Conservation (phyloP, 2,797 vertebrate genomes). For the Furcifer pardalis region DNA sequence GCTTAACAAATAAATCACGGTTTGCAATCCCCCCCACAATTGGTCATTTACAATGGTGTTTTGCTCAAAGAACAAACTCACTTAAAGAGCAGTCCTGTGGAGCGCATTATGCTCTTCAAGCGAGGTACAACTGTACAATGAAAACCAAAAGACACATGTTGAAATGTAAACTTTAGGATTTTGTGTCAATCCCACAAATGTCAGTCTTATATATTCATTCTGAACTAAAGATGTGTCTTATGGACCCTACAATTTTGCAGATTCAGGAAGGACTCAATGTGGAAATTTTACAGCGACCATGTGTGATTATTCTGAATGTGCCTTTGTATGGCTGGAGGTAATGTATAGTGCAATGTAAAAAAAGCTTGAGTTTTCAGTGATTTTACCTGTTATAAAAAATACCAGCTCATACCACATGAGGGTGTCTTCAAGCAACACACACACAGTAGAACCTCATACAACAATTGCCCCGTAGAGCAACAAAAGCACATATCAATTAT, state of each 20-base stretch:
- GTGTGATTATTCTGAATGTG: background rate
- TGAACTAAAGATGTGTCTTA: background rate
- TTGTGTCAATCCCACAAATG: background rate
- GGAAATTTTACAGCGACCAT: background rate
- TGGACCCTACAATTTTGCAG: background rate
- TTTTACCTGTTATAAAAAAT: background rate
- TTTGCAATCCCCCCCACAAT: too few relatives aligned
- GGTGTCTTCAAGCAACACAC: conserved; percentile 8
- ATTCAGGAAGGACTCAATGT: background rate
- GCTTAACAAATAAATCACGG: too few relatives aligned
- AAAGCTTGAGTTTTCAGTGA: background rate
- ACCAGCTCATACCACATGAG: background rate
- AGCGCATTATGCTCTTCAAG: too few relatives aligned
- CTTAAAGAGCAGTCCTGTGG: too few relatives aligned
- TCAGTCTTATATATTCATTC: background rate
- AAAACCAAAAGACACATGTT: background rate
- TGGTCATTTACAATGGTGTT: too few relatives aligned
- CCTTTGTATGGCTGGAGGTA: background rate
- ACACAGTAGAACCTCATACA: too few relatives aligned
- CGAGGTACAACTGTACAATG: too few relatives aligned
- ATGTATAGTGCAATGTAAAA: background rate
- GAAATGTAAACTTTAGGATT: background rate
- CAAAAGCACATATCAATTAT: too few relatives aligned
- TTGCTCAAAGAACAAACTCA: too few relatives aligned
- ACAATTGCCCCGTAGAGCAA: too few relatives aligned